These are phyloP conservation scores for Ptychadena robeensis DNA, from an alignment of 2,797 vertebrate species.

Conservation along the genomic window DNA sequence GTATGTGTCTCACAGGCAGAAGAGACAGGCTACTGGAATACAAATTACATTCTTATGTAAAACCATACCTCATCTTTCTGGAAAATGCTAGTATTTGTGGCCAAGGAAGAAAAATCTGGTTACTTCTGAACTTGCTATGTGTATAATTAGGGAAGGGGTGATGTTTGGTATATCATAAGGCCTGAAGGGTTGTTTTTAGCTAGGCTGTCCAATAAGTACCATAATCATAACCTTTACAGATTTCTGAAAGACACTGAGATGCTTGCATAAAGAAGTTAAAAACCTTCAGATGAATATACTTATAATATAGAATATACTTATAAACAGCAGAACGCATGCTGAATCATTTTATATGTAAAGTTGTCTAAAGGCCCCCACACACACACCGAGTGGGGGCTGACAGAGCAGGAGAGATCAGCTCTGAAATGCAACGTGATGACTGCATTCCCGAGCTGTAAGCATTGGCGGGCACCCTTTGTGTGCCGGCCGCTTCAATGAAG, in stretches of 20 bases:
- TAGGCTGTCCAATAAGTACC: neutral
- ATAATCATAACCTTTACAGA: constrained; percentile 35
- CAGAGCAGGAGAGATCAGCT: no score
- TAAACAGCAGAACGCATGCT: neutral
- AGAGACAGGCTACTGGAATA: neutral
- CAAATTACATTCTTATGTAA: constrained; percentile 54
- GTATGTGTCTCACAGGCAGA: neutral
- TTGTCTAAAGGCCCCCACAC: no score
- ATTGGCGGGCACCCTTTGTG: no score
- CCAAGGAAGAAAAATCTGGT: constrained; percentile 19
- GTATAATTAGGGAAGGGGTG: constrained; percentile 53
- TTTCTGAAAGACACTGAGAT: neutral
- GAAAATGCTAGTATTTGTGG: constrained; percentile 34
- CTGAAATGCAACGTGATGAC: no score
- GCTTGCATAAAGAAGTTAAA: neutral
- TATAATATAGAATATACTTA: neutral
- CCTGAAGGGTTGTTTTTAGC: constrained; percentile 35
- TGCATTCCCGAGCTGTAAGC: no score
- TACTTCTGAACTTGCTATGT: constrained; percentile 23
- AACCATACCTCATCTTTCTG: constrained; percentile 38
- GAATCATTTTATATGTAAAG: neutral
- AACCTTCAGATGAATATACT: neutral
- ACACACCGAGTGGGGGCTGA: no score
- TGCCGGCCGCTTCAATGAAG: no score
- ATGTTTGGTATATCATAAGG: constrained; percentile 10